Evolutionary conservation across 2,113 vertebrate genomes (phyloP).

Genomic region (Mus musculus): GRCm39 chr1:145977501-145978000

Average conservation of each 20-base stretch:
- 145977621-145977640: not conserved
- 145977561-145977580: not conserved
- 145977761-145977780: not conserved
- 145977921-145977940: not conserved
- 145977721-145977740: not conserved
- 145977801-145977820: not conserved
- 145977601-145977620: not conserved
- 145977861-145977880: not conserved
- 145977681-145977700: not conserved
- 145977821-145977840: not conserved
- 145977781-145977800: not conserved
- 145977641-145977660: not conserved
- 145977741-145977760: not conserved
- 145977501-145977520: not conserved
- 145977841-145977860: not conserved
- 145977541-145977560: not conserved
- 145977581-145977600: not conserved
- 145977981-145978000: not conserved
- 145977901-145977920: not conserved
- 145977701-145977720: not conserved
- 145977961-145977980: not conserved
- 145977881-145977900: not conserved
- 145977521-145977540: not conserved
- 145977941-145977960: not conserved
- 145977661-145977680: rapidly evolving